Evolutionary conservation across 1,140 invertebrate genomes (phyloP).

Genomic region (Palaemon carinicauda): DNA sequence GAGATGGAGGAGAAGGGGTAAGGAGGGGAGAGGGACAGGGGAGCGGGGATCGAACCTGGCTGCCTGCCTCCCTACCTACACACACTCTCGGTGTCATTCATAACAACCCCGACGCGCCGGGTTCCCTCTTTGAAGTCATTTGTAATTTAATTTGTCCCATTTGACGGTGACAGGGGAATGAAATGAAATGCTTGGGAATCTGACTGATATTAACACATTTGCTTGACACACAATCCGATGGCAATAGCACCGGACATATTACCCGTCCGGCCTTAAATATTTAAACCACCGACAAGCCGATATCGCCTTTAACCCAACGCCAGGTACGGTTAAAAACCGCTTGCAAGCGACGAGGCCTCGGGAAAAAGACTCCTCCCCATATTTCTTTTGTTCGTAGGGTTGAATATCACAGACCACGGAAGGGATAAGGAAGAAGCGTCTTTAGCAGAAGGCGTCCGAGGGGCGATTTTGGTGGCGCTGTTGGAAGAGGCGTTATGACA

Average conservation of each 20-base stretch:
- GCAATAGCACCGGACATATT: conserved; percentile 20
- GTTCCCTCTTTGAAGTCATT: conserved; percentile 50
- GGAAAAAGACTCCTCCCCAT: conserved; percentile 34
- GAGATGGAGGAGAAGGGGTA: no score
- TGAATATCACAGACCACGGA: conserved; percentile 37
- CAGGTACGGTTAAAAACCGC: background rate
- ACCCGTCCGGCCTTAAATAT: conserved; percentile 5
- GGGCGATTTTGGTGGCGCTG: background rate
- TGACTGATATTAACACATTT: conserved; percentile 49
- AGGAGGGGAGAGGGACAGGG: no score
- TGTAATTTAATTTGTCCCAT: conserved; percentile 53
- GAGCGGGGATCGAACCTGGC: background rate
- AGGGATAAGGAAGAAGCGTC: background rate
- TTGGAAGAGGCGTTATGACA: conserved; percentile 29
- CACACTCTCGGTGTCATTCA: conserved; percentile 28
- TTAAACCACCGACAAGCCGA: background rate
- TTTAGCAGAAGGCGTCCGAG: background rate
- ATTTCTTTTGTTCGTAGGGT: conserved; percentile 49
- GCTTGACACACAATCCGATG: conserved; percentile 43
- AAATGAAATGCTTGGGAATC: conserved; percentile 54
- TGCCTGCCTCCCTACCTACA: background rate
- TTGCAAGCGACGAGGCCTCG: background rate
- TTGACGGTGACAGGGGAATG: conserved; percentile 38
- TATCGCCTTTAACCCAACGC: background rate
- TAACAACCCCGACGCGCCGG: conserved; percentile 34